Evolutionary conservation across 2,113 vertebrate species (phyloP), one percentile per base, ranked within the genome.

Genomic region (Saccopteryx bilineata): DNA sequence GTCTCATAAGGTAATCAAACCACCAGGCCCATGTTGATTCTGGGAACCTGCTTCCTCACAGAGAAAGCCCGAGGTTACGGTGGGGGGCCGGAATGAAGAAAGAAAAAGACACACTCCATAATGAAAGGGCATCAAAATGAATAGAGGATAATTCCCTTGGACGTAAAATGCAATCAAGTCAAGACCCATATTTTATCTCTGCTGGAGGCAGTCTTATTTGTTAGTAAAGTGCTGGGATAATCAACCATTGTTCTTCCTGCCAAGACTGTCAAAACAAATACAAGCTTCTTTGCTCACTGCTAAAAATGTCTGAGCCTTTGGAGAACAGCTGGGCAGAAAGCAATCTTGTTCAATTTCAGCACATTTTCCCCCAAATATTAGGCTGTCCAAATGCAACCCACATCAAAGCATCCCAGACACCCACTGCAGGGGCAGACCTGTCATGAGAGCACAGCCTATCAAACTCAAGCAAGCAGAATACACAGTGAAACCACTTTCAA

Each of bases 141-240:
- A 97, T 94, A 95, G 86, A 97, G 96, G 98, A 97, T 96, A 96
- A 98, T 97, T 98, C 95, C 89, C 87, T 96, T 91, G 89, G 87
- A 94, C 93, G 33, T 87, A 66, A 93, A 97, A 97, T 58, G 54
- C 95, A 98, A 96, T 97, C 92, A 97, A 98, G 97, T 97, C 95
- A 97, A 98, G 88, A 84, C 91, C 94, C 94, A 74, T 95, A 96
- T 98, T 98, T 97, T 88, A 74, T 98, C 90, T 82, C 94, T 96
- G 89, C 87, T 97, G 90, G 63, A 87, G 95, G 66, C 93, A 95
- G 95, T 95, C 96, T 88, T 96, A 98, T 97, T 97, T 97, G 90
- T 93, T 97, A 96, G 92, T 88, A 96, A 96, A 96, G 93, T 93
- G 60, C 96, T 68, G 76, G 86, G 90, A 97, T 98, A 97, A 98